Base-by-base conservation (phyloP, 1,140 invertebrate genomes). In the Tetramorium parvispinum region DNA sequence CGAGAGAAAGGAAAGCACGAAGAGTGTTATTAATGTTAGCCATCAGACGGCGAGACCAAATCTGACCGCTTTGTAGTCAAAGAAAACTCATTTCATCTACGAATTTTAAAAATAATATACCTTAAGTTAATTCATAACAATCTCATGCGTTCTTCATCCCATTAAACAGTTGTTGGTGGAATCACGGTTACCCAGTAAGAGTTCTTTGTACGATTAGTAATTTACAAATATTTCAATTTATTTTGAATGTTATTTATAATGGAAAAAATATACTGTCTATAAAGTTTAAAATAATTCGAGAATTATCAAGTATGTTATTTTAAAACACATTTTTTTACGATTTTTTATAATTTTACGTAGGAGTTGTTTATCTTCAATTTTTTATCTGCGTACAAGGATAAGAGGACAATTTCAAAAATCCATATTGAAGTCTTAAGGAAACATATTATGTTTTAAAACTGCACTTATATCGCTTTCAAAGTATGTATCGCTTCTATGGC, bases 11-110 rank as follows among this genome's bases (percentile, higher is more conserved):
- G 18, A 81, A 81, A 83, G 79, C 66, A 46, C 53, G 40, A 21
- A 61, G n/a, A 57, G 24, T 75, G 68, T 83, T 83, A 83, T 82
- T 83, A 83, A 83, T 83, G 53, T 83, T 83, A 59, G 55, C 24
- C 40, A n/a, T 82, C n/a, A 75, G 68, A 83, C 32, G 53, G 43
- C 53, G 37, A 75, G 55, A 83, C 40, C 43, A 83, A 83, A 83
- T 83, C 68, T 83, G 79, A 83, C 24, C 53, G 51, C 53, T 82
- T 73, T 83, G 27, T 46, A 82, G 24, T 83, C 18, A 59, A 40
- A 59, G n/a, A 83, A 73, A 73, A 32, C 13, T 55, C 32, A 32
- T 81, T 81, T 70, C 32, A 37, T 55, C n/a, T 55, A 37, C 21
- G 16, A 68, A 81, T 55, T 70, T 70, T 70, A 18, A 53, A 70